Base-by-base conservation (phyloP, 2,113 vertebrate genomes). In the Otus sunia region DNA sequence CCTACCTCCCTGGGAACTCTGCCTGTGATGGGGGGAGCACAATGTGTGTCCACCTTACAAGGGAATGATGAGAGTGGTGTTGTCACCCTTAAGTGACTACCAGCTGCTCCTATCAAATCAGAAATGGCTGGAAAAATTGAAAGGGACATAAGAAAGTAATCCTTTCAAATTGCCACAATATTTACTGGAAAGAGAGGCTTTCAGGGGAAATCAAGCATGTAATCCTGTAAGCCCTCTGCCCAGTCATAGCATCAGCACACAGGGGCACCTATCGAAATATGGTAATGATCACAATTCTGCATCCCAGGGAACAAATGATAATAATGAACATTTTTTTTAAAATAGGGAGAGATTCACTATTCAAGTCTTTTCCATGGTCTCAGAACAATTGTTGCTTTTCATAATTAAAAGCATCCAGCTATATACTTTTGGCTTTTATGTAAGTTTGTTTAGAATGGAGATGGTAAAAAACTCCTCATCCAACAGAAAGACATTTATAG, bases 111-210 rank as follows among this genome's bases (percentile, higher is more conserved):
- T 92, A 97, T 96, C 96, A 96, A 96, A 97, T 98, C 95, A 96
- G 96, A 98, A 97, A 97, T 96, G 95, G 62, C 92, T 94, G 87
- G 93, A 95, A 96, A 97, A 97, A 96, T 96, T 97, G 97, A 96
- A 97, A 96, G 93, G 97, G 95, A 97, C 96, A 92, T 94, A 96
- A 95, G 96, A 94, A 97, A 97, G 86, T 96, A 98, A 98, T 97
- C 96, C 96, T 94, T 97, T 98, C 86, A 97, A 97, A 97, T 98
- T 97, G 96, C 95, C 97, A 96, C 97, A 97, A 97, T 97, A 98
- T 98, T 98, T 98, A 97, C 97, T 94, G 96, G 97, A 95, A 97
- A 95, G 90, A 93, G 95, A 97, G 75, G 91, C 88, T 98, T 98
- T 97, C 94, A 88, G 81, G 78, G 95, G 95, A 97, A 97, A 96